Evolutionary conservation across 2,113 vertebrate genomes (phyloP), one percentile per base, ranked within the genome.

Genomic region (Acrocephalus kingi): DNA sequence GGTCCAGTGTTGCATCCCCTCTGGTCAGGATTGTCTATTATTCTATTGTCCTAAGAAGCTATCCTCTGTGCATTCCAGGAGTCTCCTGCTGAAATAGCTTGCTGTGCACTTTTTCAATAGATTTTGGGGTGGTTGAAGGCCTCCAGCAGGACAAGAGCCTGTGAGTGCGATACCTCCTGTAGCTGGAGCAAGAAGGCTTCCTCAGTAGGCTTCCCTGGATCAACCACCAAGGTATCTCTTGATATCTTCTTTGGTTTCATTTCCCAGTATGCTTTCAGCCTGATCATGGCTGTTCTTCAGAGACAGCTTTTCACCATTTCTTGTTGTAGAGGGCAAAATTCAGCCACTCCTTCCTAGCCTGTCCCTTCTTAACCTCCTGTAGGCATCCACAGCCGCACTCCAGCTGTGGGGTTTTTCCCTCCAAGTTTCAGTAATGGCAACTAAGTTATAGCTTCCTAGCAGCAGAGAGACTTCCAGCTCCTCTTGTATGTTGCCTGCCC

Each of bases 101-200:
- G 2, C 41, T 17, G 15, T 75, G 41, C 48, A 4, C 30, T 61
- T 68, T 37, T 51, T 27, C 6, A 15, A 28, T 31, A 30, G 22
- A 56, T 75, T 23, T 62, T 14, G 8, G 18, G 10, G 7, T 48
- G 22, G 3, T 33, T 67, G 41, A 43, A 80, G 31, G 39, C 6
- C 13, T 30, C 27, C 28, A 62, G 23, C 20, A 51, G 55, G 55
- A 55, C 3, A 5, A 43, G 27, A 55, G 31, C 48, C 18, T 55
- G 7, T 21, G 24, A 49, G 7, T 4, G 3, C 0, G 1, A 15
- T 31, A 24, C 25, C 7, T 88, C 14, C 24, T 41, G 11, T 22
- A 49, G 30, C 11, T 49, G 67, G 35, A 56, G 11, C 20, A 63
- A n/a, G n/a, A 24, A 21, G 24, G 9, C 20, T 63, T 71, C n/a